Evolutionary conservation across 2,113 vertebrate species (phyloP).

Genomic region (Labeo rohita): DNA sequence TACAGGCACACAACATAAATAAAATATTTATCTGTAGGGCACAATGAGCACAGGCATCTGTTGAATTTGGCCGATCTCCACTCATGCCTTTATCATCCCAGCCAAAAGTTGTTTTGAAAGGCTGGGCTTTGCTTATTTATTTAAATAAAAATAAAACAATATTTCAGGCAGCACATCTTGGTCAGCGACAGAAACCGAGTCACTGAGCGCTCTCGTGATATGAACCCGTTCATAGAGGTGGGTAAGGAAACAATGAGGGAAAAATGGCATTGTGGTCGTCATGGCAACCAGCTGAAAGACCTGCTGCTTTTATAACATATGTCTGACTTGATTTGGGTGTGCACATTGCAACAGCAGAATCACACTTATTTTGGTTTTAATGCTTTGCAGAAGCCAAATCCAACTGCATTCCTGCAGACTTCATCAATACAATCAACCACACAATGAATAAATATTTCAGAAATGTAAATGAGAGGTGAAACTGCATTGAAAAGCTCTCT

Average conservation of each 20-base stretch:
- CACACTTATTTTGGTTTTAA: conserved; percentile 18
- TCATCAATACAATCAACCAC: background rate
- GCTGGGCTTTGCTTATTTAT: background rate
- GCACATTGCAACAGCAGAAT: conserved; percentile 76
- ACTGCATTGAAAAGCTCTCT: background rate
- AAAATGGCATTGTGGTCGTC: conserved; percentile 77
- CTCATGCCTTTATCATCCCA: background rate
- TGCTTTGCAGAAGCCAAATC: background rate
- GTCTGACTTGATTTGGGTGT: conserved; percentile 77
- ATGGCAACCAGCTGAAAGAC: conserved; percentile 78
- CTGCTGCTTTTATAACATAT: conserved; percentile 78
- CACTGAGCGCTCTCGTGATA: conserved; percentile 43
- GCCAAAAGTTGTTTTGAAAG: conserved; percentile 17
- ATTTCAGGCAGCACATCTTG: conserved; percentile 12
- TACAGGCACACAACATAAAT: too few species aligned
- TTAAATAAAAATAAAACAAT: background rate
- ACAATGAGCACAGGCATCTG: background rate
- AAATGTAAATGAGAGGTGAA: background rate
- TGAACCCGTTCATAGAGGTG: conserved; percentile 67
- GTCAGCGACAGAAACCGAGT: conserved; percentile 9
- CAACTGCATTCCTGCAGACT: background rate
- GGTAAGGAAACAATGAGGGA: conserved; percentile 71
- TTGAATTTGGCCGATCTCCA: conserved; percentile 23
- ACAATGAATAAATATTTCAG: background rate
- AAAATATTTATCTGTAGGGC: background rate